These are phyloP conservation scores for Bilobella aurantiaca DNA, from an alignment of 1,140 invertebrate species.

Conservation along the genomic window DNA sequence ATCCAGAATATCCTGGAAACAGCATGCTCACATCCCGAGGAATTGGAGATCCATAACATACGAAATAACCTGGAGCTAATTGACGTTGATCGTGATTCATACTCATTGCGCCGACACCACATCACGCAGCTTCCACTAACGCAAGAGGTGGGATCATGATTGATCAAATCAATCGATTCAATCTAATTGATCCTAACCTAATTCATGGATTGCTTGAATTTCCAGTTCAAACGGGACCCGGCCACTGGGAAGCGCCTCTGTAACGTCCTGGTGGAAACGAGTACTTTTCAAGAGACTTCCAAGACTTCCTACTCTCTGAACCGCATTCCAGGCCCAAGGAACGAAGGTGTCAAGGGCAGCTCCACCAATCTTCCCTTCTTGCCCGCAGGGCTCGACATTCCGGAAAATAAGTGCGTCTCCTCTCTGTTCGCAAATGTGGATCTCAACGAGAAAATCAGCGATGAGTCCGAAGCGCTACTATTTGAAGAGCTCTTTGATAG, in stretches of 20 bases:
- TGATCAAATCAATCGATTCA: neutral
- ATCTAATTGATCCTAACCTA: neutral
- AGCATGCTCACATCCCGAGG: conserved; percentile 50
- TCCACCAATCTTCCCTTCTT: conserved; percentile 64
- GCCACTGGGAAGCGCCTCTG: conserved; percentile 57
- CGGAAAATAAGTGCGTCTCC: neutral
- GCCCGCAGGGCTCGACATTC: conserved; percentile 51
- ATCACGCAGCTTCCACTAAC: conserved; percentile 12
- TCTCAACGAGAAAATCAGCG: neutral
- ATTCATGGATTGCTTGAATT: neutral
- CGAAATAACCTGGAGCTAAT: conserved; percentile 39
- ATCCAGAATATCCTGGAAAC: conserved; percentile 48
- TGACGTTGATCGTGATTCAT: conserved; percentile 11
- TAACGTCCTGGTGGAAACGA: conserved; percentile 55
- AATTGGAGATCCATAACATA: conserved; percentile 53
- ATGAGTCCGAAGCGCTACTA: conserved; percentile 37
- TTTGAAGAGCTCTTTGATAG: conserved; percentile 44
- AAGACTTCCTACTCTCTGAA: conserved; percentile 66
- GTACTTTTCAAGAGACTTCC: conserved; percentile 52
- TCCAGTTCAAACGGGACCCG: conserved; percentile 55
- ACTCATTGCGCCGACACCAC: conserved; percentile 16
- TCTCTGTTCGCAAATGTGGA: neutral
- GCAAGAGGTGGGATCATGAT: too few relatives aligned
- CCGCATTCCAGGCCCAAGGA: conserved; percentile 49
- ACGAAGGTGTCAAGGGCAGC: conserved; percentile 55